Evolutionary conservation across 2,888 invertebrate species (phyloP).

Genomic region (Drosophila flavopinicola): DNA sequence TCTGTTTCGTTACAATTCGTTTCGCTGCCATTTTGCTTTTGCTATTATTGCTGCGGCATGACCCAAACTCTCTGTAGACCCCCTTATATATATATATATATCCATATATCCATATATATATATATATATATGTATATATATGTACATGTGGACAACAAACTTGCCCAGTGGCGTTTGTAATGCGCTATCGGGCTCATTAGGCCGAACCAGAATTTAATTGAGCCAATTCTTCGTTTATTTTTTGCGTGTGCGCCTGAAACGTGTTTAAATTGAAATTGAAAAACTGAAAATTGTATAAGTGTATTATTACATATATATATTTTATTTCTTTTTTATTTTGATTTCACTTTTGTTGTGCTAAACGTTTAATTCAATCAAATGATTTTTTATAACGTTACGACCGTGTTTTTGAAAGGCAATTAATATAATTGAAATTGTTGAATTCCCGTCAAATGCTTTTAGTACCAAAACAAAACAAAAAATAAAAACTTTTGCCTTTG

Average conservation of each 20-base stretch:
- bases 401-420: conserved; percentile 51
- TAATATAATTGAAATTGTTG: conserved; percentile 62
- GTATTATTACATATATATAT: conserved; percentile 8
- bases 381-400: conserved; percentile 29
- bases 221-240: conserved; percentile 38
- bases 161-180: conserved; percentile 24
- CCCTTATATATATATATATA: background rate
- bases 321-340: background rate
- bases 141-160: background rate
- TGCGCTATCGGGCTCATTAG: conserved; percentile 61
- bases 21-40: conserved; percentile 28
- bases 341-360: conserved; percentile 23
- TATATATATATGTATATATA: background rate
- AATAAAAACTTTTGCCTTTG: conserved; percentile 33
- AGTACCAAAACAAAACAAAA: too few relatives aligned
- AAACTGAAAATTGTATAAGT: conserved; percentile 6
- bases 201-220: conserved; percentile 63
- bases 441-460: conserved; percentile 36
- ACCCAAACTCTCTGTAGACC: conserved; percentile 1
- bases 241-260: conserved; percentile 13
- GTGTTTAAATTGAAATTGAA: conserved; percentile 11
- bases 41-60: conserved; percentile 26
- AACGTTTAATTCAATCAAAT: conserved; percentile 59
- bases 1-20: conserved; percentile 36
- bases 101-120: background rate